Evolutionary conservation across 2,888 invertebrate genomes (phyloP).

Genomic region (Sceliomorpha sp.): DNA sequence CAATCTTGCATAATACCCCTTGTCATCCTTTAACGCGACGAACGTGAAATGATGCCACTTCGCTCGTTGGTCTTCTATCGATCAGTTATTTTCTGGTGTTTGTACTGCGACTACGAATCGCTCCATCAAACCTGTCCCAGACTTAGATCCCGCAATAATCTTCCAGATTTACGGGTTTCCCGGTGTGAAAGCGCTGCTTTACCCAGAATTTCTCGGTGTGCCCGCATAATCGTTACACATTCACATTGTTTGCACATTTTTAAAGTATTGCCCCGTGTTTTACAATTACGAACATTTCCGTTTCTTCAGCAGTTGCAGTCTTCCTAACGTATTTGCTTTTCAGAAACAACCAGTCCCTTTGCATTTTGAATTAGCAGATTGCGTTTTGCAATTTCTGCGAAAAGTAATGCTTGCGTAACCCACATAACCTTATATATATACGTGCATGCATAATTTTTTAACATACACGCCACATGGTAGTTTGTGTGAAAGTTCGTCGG

Average conservation of each 20-base stretch:
- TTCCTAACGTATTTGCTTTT: neutral
- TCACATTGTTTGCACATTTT: constrained; percentile 28
- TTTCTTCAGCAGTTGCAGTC: neutral
- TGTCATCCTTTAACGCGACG: constrained; percentile 20
- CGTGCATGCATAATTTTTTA: too few species aligned
- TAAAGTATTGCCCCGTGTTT: constrained; percentile 15
- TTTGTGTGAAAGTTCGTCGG: too few species aligned
- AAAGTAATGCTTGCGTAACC: too few species aligned
- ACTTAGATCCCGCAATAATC: constrained; percentile 45
- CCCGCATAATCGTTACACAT: constrained; percentile 30
- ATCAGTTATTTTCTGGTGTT: constrained; percentile 34
- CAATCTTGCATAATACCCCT: too few species aligned
- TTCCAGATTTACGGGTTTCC: constrained; percentile 41
- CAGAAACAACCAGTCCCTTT: too few species aligned
- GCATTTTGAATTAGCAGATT: too few species aligned
- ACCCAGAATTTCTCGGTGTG: constrained; percentile 27
- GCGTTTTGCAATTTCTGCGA: neutral
- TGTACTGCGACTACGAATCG: constrained; percentile 29
- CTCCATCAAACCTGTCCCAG: constrained; percentile 41
- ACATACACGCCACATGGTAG: too few species aligned
- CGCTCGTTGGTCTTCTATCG: constrained; percentile 22
- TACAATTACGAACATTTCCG: neutral
- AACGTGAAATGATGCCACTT: constrained; percentile 39
- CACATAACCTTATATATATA: too few species aligned
- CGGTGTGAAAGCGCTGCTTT: constrained; percentile 44